Percentiles rank a stretch among this genome's conserved stretches.
Evolutionary conservation across 2,113 vertebrate genomes (phyloP).

Genomic region (Cebus imitator): DNA sequence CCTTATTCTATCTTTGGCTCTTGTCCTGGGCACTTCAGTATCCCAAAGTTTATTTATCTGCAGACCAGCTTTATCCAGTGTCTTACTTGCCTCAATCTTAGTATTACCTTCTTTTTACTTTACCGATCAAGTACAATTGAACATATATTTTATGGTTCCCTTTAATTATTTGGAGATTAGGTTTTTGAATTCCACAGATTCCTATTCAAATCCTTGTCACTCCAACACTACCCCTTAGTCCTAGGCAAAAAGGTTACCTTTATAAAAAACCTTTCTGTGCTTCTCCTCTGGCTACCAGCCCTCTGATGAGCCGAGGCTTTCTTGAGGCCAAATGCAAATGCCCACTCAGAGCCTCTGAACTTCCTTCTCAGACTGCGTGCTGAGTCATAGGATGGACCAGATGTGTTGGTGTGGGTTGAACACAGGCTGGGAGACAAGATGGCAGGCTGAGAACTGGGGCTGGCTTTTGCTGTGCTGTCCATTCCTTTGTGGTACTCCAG

Average conservation of each 20-base stretch:
- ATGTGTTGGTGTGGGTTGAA: neutral
- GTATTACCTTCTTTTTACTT: neutral
- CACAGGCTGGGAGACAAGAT: neutral
- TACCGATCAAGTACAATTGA: neutral
- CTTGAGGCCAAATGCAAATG: too few species aligned
- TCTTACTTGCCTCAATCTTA: neutral
- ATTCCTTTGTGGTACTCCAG: neutral
- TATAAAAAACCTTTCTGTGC: neutral
- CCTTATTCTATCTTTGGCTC: neutral
- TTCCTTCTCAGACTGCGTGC: neutral
- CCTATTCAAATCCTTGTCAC: neutral
- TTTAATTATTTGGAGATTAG: neutral
- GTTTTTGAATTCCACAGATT: neutral
- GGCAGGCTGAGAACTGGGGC: accelerated
- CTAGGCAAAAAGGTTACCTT: neutral
- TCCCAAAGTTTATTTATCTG: neutral
- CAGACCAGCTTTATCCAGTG: neutral
- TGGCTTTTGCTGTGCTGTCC: neutral
- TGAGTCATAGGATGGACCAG: neutral
- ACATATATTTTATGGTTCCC: neutral
- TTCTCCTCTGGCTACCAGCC: neutral
- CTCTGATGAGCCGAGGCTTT: neutral
- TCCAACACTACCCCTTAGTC: neutral
- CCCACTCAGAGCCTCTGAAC: accelerated
- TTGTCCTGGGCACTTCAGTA: neutral